These are phyloP conservation scores for Aplocera efformata DNA, from an alignment of 2,888 invertebrate genomes.

Conservation along the genomic window DNA sequence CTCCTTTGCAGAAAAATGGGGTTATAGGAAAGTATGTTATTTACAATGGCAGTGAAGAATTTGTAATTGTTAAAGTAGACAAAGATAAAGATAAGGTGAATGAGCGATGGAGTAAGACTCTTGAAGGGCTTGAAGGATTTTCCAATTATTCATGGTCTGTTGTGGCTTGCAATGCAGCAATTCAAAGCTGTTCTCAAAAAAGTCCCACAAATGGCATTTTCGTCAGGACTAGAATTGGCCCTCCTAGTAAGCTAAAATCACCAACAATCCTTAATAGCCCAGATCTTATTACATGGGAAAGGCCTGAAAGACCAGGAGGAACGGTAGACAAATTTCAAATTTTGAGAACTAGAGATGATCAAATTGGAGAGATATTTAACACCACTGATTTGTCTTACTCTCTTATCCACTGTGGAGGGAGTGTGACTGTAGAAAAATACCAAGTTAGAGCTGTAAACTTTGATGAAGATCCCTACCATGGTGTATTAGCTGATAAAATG, in stretches of 20 bases:
- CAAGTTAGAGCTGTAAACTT: constrained; percentile 66
- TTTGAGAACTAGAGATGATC: constrained; percentile 56
- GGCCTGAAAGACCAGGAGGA: constrained; percentile 74
- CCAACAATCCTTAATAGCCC: constrained; percentile 49
- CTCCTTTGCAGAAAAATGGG: constrained; percentile 87
- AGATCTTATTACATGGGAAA: constrained; percentile 70
- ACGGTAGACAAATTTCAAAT: constrained; percentile 81
- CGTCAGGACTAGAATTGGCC: constrained; percentile 82
- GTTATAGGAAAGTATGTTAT: constrained; percentile 84
- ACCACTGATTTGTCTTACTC: constrained; percentile 37
- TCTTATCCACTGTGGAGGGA: constrained; percentile 55
- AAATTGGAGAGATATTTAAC: constrained; percentile 44
- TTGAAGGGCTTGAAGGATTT: constrained; percentile 77
- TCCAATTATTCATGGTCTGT: constrained; percentile 85
- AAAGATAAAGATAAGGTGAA: constrained; percentile 43
- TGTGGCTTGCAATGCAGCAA: constrained; percentile 83
- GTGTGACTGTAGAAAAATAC: constrained; percentile 53
- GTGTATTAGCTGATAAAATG: constrained; percentile 42
- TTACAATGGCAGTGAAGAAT: constrained; percentile 60
- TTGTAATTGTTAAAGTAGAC: constrained; percentile 39
- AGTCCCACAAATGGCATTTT: constrained; percentile 67
- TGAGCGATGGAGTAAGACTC: constrained; percentile 42
- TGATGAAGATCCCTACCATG: constrained; percentile 57
- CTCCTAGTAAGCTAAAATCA: constrained; percentile 65
- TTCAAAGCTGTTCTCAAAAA: constrained; percentile 82